phyloP scores from a whole-genome alignment of 1,140 invertebrate genomes.

The Ephestia elutella region DNA sequence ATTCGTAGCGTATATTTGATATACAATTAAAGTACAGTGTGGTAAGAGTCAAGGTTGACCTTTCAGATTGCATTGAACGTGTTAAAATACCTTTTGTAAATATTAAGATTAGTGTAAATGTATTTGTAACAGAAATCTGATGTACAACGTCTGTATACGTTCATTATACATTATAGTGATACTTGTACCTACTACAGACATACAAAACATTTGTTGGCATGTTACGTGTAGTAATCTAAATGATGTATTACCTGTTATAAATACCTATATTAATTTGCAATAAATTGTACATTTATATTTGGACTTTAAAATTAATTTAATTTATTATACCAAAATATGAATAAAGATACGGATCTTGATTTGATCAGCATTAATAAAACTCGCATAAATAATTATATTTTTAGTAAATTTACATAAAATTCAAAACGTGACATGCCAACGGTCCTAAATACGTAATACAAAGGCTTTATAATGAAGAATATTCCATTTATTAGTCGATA shows the following conservation, averaged over 20 bases:
- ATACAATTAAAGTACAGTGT: not conserved
- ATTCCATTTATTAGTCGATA: constrained; percentile 73
- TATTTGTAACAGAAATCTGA: constrained; percentile 59
- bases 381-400: constrained; percentile 16
- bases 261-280: not conserved
- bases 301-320: not conserved
- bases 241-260: not conserved
- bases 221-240: constrained; percentile 18
- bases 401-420: constrained; percentile 2
- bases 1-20: constrained; percentile 1
- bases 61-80: constrained; percentile 15
- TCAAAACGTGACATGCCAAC: constrained; percentile 34
- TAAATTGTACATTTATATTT: constrained; percentile 2
- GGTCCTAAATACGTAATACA: constrained; percentile 67
- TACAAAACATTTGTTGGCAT: constrained; percentile 36
- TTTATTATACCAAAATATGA: constrained; percentile 4
- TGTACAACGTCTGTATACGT: constrained; percentile 73
- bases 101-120: constrained; percentile 46
- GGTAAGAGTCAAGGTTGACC: not conserved
- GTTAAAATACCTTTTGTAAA: constrained; percentile 44
- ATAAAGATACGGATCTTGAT: constrained; percentile 1
- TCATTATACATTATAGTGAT: constrained; percentile 45
- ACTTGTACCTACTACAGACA: constrained; percentile 20
- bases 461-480: constrained; percentile 68
- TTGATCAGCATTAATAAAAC: constrained; percentile 6